Percentiles rank a stretch among this genome's conserved stretches.
phyloP scores from a whole-genome alignment of 2,888 invertebrate genomes.

The Hermodice carunculata region DNA sequence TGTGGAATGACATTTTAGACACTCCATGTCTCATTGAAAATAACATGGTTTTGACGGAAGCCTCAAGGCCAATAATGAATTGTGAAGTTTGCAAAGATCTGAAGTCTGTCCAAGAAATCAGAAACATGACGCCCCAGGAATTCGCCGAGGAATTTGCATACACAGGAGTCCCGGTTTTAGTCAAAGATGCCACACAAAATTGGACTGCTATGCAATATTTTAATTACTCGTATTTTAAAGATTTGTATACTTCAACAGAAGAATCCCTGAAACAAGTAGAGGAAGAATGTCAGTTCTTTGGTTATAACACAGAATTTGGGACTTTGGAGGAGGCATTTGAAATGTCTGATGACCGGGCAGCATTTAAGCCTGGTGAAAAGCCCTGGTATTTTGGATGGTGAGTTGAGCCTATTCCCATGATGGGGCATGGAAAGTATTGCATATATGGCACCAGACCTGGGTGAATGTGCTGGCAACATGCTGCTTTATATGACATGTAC shows the following conservation, averaged over 20 bases:
- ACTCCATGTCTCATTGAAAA: constrained; percentile 86
- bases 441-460: too few species aligned
- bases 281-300: constrained; percentile 88
- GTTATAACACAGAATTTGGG: constrained; percentile 86
- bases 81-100: constrained; percentile 84
- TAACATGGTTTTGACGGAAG: constrained; percentile 90
- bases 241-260: constrained; percentile 45
- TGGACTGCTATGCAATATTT: constrained; percentile 80
- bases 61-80: constrained; percentile 84
- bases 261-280: constrained; percentile 82
- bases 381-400: constrained; percentile 95
- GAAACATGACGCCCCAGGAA: constrained; percentile 73
- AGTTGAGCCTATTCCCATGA: too few species aligned
- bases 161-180: constrained; percentile 83
- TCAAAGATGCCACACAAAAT: constrained; percentile 81
- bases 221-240: constrained; percentile 54
- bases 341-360: constrained; percentile 79
- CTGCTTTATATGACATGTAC: too few species aligned
- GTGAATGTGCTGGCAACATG: too few species aligned
- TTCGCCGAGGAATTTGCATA: constrained; percentile 81
- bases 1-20: too few species aligned
- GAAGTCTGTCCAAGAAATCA: constrained; percentile 75
- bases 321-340: constrained; percentile 82
- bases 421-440: too few species aligned
- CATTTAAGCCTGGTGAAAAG: constrained; percentile 75